These are phyloP conservation scores for Stenodema calcarata DNA, from an alignment of 2,888 invertebrate genomes.

Conservation along the genomic window DNA sequence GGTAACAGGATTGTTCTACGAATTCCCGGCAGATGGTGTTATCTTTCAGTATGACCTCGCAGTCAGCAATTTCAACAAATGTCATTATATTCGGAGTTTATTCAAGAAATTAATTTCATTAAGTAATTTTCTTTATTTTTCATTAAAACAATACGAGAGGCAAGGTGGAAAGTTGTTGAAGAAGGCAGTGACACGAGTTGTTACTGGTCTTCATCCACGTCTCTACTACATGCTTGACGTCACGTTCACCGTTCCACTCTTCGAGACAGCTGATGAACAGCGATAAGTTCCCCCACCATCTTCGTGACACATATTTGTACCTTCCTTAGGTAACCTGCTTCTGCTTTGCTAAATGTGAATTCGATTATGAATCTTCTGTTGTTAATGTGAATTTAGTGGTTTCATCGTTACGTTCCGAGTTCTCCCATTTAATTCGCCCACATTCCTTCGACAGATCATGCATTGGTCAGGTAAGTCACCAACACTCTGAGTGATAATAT, in stretches of 20 bases:
- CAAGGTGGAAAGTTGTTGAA: too few species aligned
- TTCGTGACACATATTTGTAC: not conserved
- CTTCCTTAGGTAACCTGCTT: not conserved
- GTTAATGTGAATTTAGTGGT: not conserved
- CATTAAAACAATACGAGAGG: too few species aligned
- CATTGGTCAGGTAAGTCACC: constrained; percentile 23
- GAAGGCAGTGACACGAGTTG: too few species aligned
- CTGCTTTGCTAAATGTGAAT: not conserved
- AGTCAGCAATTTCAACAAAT: too few species aligned
- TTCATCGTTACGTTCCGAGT: not conserved
- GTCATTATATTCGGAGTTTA: too few species aligned
- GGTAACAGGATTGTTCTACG: not conserved
- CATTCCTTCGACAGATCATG: constrained; percentile 3
- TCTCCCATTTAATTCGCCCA: not conserved
- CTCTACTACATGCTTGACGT: not conserved
- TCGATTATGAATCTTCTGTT: constrained; percentile 10
- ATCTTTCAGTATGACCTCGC: not conserved
- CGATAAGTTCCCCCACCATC: not conserved
- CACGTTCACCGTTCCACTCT: not conserved
- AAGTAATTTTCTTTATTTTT: too few species aligned
- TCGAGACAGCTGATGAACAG: not conserved
- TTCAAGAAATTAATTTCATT: too few species aligned
- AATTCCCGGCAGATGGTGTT: not conserved
- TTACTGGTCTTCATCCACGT: too few species aligned
- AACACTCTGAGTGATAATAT: not conserved